Evolutionary conservation across 2,888 invertebrate species (phyloP), one percentile per base, ranked within the genome.

Genomic region (Agonopterix alstromeriana): DNA sequence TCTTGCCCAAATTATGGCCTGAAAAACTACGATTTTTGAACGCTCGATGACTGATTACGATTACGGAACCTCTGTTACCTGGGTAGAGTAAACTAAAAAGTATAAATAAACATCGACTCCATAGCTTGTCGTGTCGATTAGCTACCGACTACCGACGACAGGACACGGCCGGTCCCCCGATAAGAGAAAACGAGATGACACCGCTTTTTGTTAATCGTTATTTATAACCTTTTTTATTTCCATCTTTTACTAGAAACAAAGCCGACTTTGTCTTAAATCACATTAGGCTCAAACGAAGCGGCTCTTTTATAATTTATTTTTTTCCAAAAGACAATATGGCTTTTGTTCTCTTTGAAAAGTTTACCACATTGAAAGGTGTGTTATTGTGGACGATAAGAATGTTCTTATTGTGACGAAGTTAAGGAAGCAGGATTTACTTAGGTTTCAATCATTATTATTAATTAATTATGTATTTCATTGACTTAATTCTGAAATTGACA

Each of bases 131-230:
- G 27, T 63, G 67, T 67, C 65, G 60, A 66, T 73, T 71, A 74
- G 61, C 56, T 60, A 38, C 10, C 57, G 54, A 76, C 81, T 79
- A 77, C 80, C 75, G 77, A 69, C 72, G 65, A 61, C 65, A 53
- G 63, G 65, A 59, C 67, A 57, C 68, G 46, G 42, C 45, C 36
- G 58, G 56, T 56, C 61, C 72, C 58, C 56, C 74, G 83, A 86
- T 87, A 85, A 85, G 74, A 70, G 73, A 73, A 10, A 72, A 75
- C 74, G 82, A 79, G 82, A 86, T 85, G 87, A 84, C 85, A 86
- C 74, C 80, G 82, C 79, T 83, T 86, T 81, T 84, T 82, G 82
- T 86, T 82, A 84, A 84, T 82, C 77, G 81, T 82, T 82, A 86
- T 88, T 86, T 86, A 86, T 82, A 74, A 70, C 67, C 60, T 77